A percentile compares a stretch with the other conserved stretches of the same genome.
phyloP scores from a whole-genome alignment of 1,140 invertebrate genomes.

The Patella vulgata region DNA sequence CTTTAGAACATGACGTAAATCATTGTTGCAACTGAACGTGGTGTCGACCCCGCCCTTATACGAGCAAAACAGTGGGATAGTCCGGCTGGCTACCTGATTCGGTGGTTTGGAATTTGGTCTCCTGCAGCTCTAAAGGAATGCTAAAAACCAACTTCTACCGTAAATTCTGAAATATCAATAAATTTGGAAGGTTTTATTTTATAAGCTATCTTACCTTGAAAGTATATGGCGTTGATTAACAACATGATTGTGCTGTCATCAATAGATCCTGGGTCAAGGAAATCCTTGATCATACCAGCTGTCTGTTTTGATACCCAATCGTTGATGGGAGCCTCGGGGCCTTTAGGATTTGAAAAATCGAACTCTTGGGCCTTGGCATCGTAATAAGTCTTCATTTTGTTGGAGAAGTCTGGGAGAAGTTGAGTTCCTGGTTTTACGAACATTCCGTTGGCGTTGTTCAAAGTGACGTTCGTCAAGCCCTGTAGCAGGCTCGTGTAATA shows the following conservation, averaged over 20 bases:
- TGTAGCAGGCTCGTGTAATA: conserved; percentile 4
- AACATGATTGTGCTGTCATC: conserved; percentile 7
- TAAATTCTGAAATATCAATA: too few species aligned
- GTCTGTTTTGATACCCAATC: conserved; percentile 15
- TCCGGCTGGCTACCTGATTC: too few species aligned
- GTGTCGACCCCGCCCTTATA: too few species aligned
- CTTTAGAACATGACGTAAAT: too few species aligned
- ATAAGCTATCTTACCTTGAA: too few species aligned
- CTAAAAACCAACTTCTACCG: too few species aligned
- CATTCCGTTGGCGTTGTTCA: conserved; percentile 22
- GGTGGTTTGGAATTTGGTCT: too few species aligned
- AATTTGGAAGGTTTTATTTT: too few species aligned
- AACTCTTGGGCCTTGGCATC: conserved; percentile 1
- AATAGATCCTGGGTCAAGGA: conserved; percentile 10
- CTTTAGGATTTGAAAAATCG: not conserved
- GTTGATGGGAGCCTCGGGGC: conserved; percentile 21
- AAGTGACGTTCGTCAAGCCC: conserved; percentile 1
- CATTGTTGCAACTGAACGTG: too few species aligned
- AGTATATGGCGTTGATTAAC: conserved; percentile 19
- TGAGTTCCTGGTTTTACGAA: conserved; percentile 14
- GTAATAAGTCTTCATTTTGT: conserved; percentile 8
- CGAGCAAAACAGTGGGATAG: too few species aligned
- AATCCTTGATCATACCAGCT: conserved; percentile 7
- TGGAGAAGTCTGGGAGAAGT: conserved; percentile 9
- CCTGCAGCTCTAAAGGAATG: too few species aligned